A percentile compares a stretch with the other conserved stretches of the same genome.
phyloP scores from a whole-genome alignment of 2,888 invertebrate species.

The Xiphydria camelus region DNA sequence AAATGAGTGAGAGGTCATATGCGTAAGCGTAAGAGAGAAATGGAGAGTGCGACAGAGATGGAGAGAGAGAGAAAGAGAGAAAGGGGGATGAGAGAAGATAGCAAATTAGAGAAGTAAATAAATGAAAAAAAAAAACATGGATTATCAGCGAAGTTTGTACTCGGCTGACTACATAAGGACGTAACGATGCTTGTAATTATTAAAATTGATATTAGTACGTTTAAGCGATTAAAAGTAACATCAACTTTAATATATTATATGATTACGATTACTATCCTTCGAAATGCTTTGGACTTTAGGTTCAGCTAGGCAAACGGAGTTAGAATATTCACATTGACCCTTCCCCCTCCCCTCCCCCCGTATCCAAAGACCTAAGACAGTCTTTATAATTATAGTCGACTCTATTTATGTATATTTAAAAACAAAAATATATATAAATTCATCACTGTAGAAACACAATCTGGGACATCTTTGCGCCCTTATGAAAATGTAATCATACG shows the following conservation, averaged over 20 bases:
- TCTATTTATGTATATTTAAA: slow-evolving; percentile 51
- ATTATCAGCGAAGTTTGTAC: slow-evolving; percentile 46
- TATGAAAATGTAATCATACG: no score
- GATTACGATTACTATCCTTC: slow-evolving; percentile 47
- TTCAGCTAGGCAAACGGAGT: slow-evolving; percentile 38
- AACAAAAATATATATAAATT: slow-evolving; percentile 39
- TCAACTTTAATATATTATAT: slow-evolving; percentile 56
- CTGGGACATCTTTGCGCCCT: no score
- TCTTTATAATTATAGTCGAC: slow-evolving; percentile 46
- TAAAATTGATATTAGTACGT: slow-evolving; percentile 56
- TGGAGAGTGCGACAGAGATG: slow-evolving; percentile 23
- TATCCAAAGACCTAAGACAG: slow-evolving; percentile 24
- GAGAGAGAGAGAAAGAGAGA: slow-evolving; percentile 11
- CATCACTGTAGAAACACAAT: slow-evolving; percentile 29
- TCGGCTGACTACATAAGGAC: slow-evolving; percentile 54
- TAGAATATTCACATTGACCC: slow-evolving; percentile 29
- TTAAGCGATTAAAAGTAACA: slow-evolving; percentile 55
- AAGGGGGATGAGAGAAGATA: not conserved
- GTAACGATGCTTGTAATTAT: slow-evolving; percentile 57
- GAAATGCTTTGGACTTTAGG: slow-evolving; percentile 46
- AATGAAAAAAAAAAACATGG: slow-evolving; percentile 29
- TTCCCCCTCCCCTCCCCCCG: slow-evolving; percentile 19
- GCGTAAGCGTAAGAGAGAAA: slow-evolving; percentile 19
- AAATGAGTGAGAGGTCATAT: slow-evolving; percentile 7
- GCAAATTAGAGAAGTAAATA: slow-evolving; percentile 18